Base-by-base conservation (phyloP, 92 coral and sea anemone genomes). In the Virgularia gustaviana region DNA sequence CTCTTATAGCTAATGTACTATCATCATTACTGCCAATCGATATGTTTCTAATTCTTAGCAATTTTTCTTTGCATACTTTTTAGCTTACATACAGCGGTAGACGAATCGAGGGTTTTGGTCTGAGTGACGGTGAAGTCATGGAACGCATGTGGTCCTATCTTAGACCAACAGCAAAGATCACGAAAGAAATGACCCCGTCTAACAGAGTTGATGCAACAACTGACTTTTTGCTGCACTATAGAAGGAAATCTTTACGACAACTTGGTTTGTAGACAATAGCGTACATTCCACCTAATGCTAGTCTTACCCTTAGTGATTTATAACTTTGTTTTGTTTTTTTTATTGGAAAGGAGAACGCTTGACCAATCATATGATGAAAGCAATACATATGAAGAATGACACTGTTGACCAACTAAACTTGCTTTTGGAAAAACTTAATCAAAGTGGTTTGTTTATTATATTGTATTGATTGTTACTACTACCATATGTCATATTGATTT, bases 71-170 rank as follows among this genome's bases (percentile, higher is more conserved):
- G n/a, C n/a, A n/a, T n/a, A n/a, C n/a, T n/a, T n/a, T n/a, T n/a
- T 68, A 81, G 86, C 72, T 81, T 4, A 36, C 32, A 22, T 81
- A 75, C 31, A 67, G 73, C 52, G 86, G 86, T 9, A 75, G 63
- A 30, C 53, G 81, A 36, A 49, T 75, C 38, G 71, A 67, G 29
- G 81, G 86, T 2, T 81, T 81, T 57, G 86, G 86, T 3, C 36
- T 81, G 59, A 75, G 81, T 75, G 81, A 81, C 57, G 85, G 85
- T 13, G 85, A 81, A 38, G 85, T 81, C 6, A 81, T 81, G 86
- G 86, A 81, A 67, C 37, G 81, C 34, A 32, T 75, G 73, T 75
- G 86, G 86, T 81, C 82, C 1, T 82, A 64, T 58, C 49, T 82
- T 2, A 76, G 82, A 57, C 86, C 86, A 33, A 57, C 86, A 16